Percentiles rank a stretch among this genome's conserved stretches.
phyloP scores from a whole-genome alignment of 2,113 vertebrate species.

The Trichomycterus rosablanca region DNA sequence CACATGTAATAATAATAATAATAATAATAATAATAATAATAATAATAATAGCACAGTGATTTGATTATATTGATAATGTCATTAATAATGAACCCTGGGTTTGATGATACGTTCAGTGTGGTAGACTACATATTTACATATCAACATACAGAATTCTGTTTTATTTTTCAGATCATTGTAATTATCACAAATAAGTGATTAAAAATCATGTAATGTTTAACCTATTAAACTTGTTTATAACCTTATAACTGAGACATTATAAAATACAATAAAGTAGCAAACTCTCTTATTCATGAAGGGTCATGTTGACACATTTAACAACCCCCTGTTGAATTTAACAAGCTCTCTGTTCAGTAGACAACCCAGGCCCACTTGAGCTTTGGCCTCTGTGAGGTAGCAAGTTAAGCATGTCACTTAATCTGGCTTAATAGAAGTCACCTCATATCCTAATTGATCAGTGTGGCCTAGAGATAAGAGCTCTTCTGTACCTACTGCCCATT shows the following conservation, averaged over 20 bases:
- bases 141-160: too few species aligned
- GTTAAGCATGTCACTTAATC: constrained; percentile 46
- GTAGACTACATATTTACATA: too few species aligned
- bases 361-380: constrained; percentile 32
- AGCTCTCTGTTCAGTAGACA: constrained; percentile 35
- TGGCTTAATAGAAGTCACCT: constrained; percentile 43
- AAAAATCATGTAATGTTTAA: too few species aligned
- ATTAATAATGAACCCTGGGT: too few species aligned
- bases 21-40: too few species aligned
- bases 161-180: too few species aligned
- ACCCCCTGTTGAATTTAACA: constrained; percentile 41
- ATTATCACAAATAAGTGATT: too few species aligned
- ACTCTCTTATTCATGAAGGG: constrained; percentile 18
- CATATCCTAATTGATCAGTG: constrained; percentile 47
- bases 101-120: too few species aligned
- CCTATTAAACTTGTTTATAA: too few species aligned
- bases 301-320: constrained; percentile 43
- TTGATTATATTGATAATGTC: too few species aligned
- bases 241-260: neutral
- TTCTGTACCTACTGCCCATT: constrained; percentile 23
- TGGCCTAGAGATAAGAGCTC: constrained; percentile 40
- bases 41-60: too few species aligned
- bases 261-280: constrained; percentile 10
- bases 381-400: constrained; percentile 31
- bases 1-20: too few species aligned